Base-by-base conservation (phyloP, 2,113 vertebrate genomes). In the Cyanistes caeruleus region DNA sequence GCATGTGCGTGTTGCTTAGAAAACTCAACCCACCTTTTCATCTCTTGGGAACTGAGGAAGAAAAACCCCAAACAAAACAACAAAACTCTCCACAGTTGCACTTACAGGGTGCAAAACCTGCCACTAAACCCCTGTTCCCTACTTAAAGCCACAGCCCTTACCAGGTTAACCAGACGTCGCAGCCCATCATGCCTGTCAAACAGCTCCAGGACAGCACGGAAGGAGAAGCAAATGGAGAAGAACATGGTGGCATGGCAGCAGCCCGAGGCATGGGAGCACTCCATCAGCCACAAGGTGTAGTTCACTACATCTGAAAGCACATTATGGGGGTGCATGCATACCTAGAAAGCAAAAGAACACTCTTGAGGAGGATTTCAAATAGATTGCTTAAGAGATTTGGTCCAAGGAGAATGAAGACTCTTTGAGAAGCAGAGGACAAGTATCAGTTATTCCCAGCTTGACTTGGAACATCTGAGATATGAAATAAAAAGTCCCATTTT, bases 241-340 rank as follows among this genome's bases (percentile, higher is more conserved):
- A 99, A 99, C 99, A 99, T 99, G 93, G 99, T 99, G 87, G 99
- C 99, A 51, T 99, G 99, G 97, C 99, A 99, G 97, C 99, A 99
- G 84, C 99, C 99, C 0, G 99, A 99, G n/a, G 99, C 99, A 3
- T 99, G 99, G 51, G 99, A 99, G 95, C 99, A 99, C 85, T 99
- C 99, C 98, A 99, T 98, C 80, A 99, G 97, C 99, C 99, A 99
- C 69, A 99, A 97, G 6, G 99, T 99, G 93, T 99, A 99, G 94
- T 98, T 99, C 62, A 99, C 99, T 73, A 99, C 99, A 70, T 99
- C 99, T 41, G 99, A 98, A 64, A 99, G 98, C 87, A 99, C 98
- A 15, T 98, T 98, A 96, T 99, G 98, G 5, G 99, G 99, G 88
- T 99, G 98, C 99, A 99, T 99, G 95, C 99, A 99, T 81, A 99